Conservation (phyloP, 2,113 vertebrate species). For the Thalassoma bifasciatum region DNA sequence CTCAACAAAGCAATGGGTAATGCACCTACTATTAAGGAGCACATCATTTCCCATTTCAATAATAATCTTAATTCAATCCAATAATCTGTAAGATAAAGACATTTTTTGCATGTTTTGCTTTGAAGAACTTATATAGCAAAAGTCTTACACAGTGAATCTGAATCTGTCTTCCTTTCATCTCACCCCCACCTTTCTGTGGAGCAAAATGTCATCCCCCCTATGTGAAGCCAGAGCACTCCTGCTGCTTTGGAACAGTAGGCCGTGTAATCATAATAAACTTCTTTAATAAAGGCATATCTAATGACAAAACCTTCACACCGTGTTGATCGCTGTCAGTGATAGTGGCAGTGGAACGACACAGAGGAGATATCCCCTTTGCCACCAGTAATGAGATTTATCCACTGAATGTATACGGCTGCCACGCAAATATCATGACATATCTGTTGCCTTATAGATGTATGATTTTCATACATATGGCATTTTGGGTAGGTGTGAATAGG, state of each 20-base stretch:
- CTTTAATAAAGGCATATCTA: conserved; percentile 75
- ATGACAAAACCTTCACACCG: conserved; percentile 64
- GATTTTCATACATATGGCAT: conserved; percentile 73
- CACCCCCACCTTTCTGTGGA: neutral
- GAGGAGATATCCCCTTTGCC: conserved; percentile 66
- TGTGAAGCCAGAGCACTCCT: conserved; percentile 21
- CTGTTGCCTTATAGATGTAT: conserved; percentile 65
- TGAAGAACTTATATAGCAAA: neutral
- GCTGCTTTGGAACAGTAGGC: conserved; percentile 41
- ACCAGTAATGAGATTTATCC: conserved; percentile 78
- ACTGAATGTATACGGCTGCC: conserved; percentile 62
- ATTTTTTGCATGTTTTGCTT: neutral
- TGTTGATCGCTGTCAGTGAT: conserved; percentile 73
- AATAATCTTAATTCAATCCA: too few relatives aligned
- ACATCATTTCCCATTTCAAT: too few relatives aligned
- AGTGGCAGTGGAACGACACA: conserved; percentile 51
- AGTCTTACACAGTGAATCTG: neutral
- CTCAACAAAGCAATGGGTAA: too few relatives aligned
- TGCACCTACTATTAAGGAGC: too few relatives aligned
- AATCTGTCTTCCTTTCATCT: neutral
- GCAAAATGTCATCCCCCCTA: conserved; percentile 20
- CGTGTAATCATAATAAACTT: conserved; percentile 62
- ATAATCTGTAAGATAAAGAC: too few relatives aligned
- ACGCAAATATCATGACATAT: conserved; percentile 78
- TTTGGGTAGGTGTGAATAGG: conserved; percentile 44